Evolutionary conservation across 2,113 vertebrate species (phyloP), one percentile per base, ranked within the genome.

Genomic region (Oryzias celebensis): DNA sequence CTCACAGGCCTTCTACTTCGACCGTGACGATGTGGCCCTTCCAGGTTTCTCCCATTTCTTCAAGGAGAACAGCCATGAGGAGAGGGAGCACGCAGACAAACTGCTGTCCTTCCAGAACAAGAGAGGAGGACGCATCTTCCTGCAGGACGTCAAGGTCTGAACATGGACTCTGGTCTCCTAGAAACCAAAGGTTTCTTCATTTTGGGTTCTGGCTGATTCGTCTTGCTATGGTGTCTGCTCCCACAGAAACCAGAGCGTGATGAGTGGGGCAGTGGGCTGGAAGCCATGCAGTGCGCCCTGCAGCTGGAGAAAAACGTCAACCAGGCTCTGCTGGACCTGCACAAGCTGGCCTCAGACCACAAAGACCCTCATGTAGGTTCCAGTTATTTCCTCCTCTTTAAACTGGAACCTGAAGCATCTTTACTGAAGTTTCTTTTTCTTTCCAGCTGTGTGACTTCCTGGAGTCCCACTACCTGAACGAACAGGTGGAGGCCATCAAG

Each of bases 401-500:
- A 16, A 14, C 8, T 16, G 4, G 6, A 52, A 52, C 1, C 13
- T 51, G 14, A 5, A 18, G 4, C 5, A 7, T 3, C 3, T 24
- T 28, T 20, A 7, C 1, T 16, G 1, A 10, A 26, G 7, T 7
- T 4, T 17, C 14, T 22, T 0, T 46, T 1, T 71, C 66, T 3
- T 36, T 68, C 67, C 63, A 72, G 91, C 74, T 86, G 85, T 93
- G 52, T 61, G 95, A 98, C 88, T 98, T 98, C 91, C 87, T 98
- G 75, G 97, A 98, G 92, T 93, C 84, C 0, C 94, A 98, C 84
- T 98, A 96, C 89, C 90, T 98, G 93, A 88, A 94, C 1, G 95
- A 98, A 79, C 95, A 98, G 82, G 95, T 98, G 75, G 94, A 98
- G 64, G 58, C 93, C 78, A 98, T 98, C 83, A 98, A 98, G 87